Conservation (phyloP, 2,888 invertebrate genomes). For the Eremobia ochroleuca region DNA sequence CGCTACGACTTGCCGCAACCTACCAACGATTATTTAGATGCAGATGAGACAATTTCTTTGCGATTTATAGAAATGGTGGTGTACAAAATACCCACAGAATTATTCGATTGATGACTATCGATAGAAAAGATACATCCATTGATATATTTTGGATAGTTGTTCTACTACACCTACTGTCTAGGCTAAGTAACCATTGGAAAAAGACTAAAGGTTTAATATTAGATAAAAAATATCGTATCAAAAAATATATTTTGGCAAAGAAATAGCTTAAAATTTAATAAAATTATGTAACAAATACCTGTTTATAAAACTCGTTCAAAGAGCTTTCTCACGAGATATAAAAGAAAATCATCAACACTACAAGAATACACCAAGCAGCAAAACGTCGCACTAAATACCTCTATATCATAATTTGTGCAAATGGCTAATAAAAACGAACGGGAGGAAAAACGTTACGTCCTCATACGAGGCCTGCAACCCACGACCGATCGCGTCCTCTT, state of each 20-base stretch:
- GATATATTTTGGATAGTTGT: background rate
- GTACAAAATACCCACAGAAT: background rate
- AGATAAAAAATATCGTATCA: too few species aligned
- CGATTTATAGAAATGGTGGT: background rate
- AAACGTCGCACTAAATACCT: constrained; percentile 26
- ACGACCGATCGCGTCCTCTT: constrained; percentile 31
- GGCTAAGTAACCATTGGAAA: too few species aligned
- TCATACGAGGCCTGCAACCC: constrained; percentile 1
- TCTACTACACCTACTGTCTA: background rate
- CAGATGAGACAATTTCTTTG: constrained; percentile 4
- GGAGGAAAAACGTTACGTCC: constrained; percentile 15
- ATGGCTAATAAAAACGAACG: constrained; percentile 46
- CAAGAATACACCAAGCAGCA: background rate
- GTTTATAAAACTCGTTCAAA: too few species aligned
- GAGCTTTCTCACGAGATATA: too few species aligned
- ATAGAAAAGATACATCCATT: background rate
- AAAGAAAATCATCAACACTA: background rate
- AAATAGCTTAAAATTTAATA: too few species aligned
- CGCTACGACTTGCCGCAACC: constrained; percentile 61
- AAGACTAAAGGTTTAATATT: too few species aligned
- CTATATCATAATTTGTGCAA: constrained; percentile 25
- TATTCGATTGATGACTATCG: background rate
- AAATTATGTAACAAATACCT: too few species aligned
- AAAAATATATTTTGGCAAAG: too few species aligned
- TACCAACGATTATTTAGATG: constrained; percentile 40